A percentile compares a stretch with the other conserved stretches of the same genome.
Conservation (phyloP, 2,888 invertebrate species). For the Pherbina coryleti region DNA sequence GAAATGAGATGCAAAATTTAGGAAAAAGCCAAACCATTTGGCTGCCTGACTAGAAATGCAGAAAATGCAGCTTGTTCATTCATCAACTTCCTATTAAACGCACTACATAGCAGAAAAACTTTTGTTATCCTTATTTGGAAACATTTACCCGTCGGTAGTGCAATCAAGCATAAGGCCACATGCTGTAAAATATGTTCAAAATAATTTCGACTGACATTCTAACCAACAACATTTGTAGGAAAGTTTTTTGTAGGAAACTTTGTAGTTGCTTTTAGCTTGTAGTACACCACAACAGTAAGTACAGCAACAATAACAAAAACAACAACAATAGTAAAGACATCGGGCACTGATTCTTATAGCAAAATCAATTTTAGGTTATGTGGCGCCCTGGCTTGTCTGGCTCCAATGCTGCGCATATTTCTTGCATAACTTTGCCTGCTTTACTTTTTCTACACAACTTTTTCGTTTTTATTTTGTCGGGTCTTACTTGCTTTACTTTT, state of each 20-base stretch:
- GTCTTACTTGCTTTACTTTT: background rate
- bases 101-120: background rate
- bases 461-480: background rate
- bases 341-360: background rate
- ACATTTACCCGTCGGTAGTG: background rate
- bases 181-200: slow-evolving; percentile 19
- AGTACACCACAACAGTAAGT: background rate
- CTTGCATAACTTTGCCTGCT: background rate
- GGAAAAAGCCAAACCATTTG: no score
- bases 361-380: slow-evolving; percentile 19
- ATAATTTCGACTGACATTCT: background rate
- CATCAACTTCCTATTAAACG: no score
- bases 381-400: slow-evolving; percentile 5
- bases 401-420: slow-evolving; percentile 3
- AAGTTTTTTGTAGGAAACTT: no score
- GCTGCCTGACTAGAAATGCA: no score
- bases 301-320: background rate
- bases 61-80: no score
- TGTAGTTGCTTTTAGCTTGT: background rate
- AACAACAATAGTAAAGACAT: background rate
- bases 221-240: background rate
- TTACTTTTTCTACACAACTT: background rate
- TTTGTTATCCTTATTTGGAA: background rate
- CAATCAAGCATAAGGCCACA: background rate
- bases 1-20: no score